Base-by-base conservation (phyloP, 2,797 vertebrate genomes). In the Forpus xanthops region DNA sequence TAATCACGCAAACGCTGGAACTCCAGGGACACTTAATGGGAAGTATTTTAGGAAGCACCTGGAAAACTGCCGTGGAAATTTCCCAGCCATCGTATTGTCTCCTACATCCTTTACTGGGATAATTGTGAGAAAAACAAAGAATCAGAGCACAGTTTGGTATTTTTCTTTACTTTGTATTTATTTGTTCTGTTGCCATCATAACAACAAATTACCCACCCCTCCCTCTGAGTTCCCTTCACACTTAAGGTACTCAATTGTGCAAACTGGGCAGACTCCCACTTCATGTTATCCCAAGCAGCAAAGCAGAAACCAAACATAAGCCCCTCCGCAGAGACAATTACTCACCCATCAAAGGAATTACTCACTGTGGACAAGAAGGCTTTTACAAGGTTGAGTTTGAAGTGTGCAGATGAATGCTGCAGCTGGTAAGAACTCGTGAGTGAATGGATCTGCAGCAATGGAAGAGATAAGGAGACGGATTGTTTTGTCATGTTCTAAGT, bases 21-120 rank as follows among this genome's bases (percentile, higher is more conserved):
- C 86, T 90, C 89, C 42, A 80, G 89, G 72, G 87, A 77, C 39
- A n/a, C 47, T 45, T 82, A 80, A 85, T 79, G 84, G 84, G 92
- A 95, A 93, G 87, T n/a, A 75, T 76, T 76, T 92, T 87, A 87
- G 93, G 92, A 96, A 89, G 61, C 65, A 93, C 89, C 93, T 95
- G 90, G 89, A 92, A 93, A 83, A 30, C n/a, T 80, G 65, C 56
- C 30, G 35, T 80, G 44, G 78, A 93, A 79, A 87, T 72, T 93
- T 94, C 47, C 64, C 65, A 86, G 72, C 30, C 49, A 23, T 74
- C 8, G 1, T 41, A 39, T 66, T 68, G 41, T 64, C 56, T 67
- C 35, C 49, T 53, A 35, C n/a, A 83, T 74, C 45, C 65, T 85
- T 96, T 85, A 55, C 72, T 20, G 14, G 30, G 53, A 37, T n/a